Base-by-base conservation (phyloP, 2,888 invertebrate genomes). In the Amiota communis region DNA sequence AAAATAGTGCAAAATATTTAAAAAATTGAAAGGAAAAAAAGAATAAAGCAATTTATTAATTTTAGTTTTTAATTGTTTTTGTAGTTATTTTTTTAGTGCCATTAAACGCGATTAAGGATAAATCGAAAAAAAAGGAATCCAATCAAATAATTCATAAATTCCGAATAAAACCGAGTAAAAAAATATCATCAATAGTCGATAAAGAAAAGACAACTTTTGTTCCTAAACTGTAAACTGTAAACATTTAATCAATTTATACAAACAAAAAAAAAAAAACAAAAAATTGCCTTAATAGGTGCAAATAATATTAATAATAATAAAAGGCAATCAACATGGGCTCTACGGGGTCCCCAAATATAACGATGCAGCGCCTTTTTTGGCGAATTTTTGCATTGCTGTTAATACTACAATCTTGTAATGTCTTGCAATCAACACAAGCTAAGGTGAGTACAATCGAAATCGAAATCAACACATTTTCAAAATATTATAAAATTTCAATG, bases 311-410 rank as follows among this genome's bases (percentile, higher is more conserved):
- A 70, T 36, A 57, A 23, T 13, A n/a, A 46, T 12, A 71, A 64
- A 56, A 71, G 23, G 73, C 57, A 63, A 57, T 51, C 9, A 78
- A 36, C 71, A 82, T 84, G 82, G 82, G 82, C 81, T 83, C 82
- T 76, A 74, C 76, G 75, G 80, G 82, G 82, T 83, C 85, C 85
- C 79, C n/a, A 11, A 59, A 20, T 11, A 65, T 15, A 48, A 65
- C 75, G 47, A 71, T 80, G 75, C 81, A 80, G 75, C 79, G 36
- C 36, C 36, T 83, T 75, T 75, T 83, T 36, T 80, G 81, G 83
- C 83, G 83, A 23, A 77, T 83, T 61, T 76, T 83, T 15, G 83
- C 76, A 70, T 75, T 83, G 75, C 72, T 76, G 75, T 78, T 83
- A 63, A 72, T 83, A 36, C 75, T 83, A 73, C 78, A 79, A 70